These are phyloP conservation scores for Gallinago solitaria DNA, from an alignment of 2,797 vertebrate genomes.

Conservation along the genomic window DNA sequence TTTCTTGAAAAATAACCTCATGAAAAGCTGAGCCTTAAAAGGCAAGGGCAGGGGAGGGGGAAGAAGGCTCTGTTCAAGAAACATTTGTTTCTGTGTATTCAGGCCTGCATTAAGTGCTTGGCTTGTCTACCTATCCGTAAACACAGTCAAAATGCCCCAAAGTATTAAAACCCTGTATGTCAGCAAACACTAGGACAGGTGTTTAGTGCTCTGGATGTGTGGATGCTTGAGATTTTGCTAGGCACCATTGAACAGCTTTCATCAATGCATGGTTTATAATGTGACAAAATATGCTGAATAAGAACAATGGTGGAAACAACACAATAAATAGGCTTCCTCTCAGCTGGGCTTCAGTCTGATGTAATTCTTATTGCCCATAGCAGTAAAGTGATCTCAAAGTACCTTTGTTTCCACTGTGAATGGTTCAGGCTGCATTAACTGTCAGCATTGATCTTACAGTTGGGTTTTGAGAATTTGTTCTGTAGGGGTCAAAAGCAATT, in stretches of 20 bases:
- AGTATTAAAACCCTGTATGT: constrained; percentile 14
- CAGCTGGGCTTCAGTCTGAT: not conserved
- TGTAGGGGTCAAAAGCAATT: not conserved
- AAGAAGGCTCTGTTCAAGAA: constrained; percentile 25
- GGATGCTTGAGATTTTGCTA: constrained; percentile 14
- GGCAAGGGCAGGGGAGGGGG: not conserved
- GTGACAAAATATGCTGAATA: constrained; percentile 27
- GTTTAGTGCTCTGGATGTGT: not conserved
- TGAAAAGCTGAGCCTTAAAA: constrained; percentile 23
- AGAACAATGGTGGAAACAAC: not conserved
- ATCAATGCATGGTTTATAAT: not conserved
- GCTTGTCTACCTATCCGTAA: not conserved
- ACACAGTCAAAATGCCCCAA: constrained; percentile 18
- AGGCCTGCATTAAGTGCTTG: not conserved
- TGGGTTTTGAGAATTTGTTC: not conserved
- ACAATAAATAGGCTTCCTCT: not conserved
- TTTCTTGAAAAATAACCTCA: not conserved
- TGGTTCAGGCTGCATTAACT: not conserved
- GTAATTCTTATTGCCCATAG: not conserved
- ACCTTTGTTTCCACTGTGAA: not conserved
- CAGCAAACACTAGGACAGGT: constrained; percentile 33
- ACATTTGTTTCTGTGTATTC: not conserved
- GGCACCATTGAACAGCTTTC: not conserved
- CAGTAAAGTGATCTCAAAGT: not conserved
- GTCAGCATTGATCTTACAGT: not conserved